Evolutionary conservation across 2,888 invertebrate genomes (phyloP).

Genomic region (Drosophila pegasa): DNA sequence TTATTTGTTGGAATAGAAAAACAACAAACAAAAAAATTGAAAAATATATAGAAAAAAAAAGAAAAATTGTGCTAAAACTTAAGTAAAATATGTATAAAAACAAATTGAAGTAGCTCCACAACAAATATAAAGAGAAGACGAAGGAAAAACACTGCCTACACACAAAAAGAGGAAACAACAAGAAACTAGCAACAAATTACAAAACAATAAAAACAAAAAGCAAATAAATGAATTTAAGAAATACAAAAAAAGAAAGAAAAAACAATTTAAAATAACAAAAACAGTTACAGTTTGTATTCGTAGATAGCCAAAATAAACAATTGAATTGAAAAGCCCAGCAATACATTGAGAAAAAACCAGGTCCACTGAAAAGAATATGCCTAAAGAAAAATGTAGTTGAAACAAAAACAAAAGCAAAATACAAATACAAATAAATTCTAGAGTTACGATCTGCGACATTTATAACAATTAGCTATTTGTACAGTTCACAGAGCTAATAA

Average conservation of each 20-base stretch:
- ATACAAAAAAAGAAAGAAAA: conserved; percentile 21
- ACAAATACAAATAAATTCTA: conserved; percentile 33
- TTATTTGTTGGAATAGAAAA: conserved; percentile 36
- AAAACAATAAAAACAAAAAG: conserved; percentile 71
- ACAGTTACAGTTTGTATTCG: conserved; percentile 65
- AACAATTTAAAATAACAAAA: conserved; percentile 7
- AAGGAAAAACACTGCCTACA: conserved; percentile 71
- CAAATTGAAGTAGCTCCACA: conserved; percentile 18
- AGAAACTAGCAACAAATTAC: conserved; percentile 73
- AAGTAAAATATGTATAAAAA: conserved; percentile 39
- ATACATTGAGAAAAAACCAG: conserved; percentile 16
- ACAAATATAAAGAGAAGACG: conserved; percentile 13
- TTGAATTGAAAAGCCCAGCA: conserved; percentile 43
- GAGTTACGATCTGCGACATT: conserved; percentile 36
- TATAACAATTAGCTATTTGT: conserved; percentile 51
- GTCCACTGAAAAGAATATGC: conserved; percentile 31
- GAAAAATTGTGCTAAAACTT: conserved; percentile 55
- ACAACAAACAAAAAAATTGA: conserved; percentile 15
- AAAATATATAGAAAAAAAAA: conserved; percentile 6
- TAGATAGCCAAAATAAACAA: conserved; percentile 75
- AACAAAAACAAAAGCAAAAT: neutral
- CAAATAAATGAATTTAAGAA: conserved; percentile 74
- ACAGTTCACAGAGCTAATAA: conserved; percentile 41
- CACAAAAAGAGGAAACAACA: conserved; percentile 35
- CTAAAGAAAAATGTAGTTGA: conserved; percentile 7